Conservation (phyloP, 2,888 invertebrate species). For the Drosophila falleni region DNA sequence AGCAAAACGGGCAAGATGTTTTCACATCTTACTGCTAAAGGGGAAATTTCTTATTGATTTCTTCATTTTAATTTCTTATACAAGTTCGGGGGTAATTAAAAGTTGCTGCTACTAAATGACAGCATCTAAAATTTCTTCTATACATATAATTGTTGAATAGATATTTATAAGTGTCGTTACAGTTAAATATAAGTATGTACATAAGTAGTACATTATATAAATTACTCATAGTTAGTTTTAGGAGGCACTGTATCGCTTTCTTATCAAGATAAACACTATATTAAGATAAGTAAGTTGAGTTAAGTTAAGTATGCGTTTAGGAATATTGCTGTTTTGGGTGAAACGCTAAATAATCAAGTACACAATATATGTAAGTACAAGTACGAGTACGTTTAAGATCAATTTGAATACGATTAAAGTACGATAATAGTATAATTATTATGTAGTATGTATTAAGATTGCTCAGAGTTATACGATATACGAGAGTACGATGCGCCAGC, state of each 20-base stretch:
- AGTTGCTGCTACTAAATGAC: constrained; percentile 37
- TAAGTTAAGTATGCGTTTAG: constrained; percentile 33
- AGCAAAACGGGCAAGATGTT: constrained; percentile 14
- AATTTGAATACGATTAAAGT: constrained; percentile 67
- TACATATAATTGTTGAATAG: constrained; percentile 11
- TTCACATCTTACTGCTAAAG: constrained; percentile 53
- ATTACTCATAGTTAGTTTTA: constrained; percentile 36
- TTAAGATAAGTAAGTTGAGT: constrained; percentile 31
- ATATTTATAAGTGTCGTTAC: constrained; percentile 15
- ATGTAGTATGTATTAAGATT: constrained; percentile 48
- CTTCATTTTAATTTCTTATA: constrained; percentile 3
- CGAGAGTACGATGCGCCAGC: constrained; percentile 70
- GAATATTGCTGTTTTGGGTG: constrained; percentile 51
- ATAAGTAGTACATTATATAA: constrained; percentile 19
- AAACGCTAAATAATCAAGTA: constrained; percentile 72
- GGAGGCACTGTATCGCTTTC: constrained; percentile 18
- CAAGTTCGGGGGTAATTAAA: constrained; percentile 15
- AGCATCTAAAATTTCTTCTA: constrained; percentile 33
- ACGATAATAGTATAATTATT: constrained; percentile 40
- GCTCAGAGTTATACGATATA: constrained; percentile 71
- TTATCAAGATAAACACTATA: constrained; percentile 28
- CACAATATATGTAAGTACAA: constrained; percentile 67
- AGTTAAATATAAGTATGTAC: constrained; percentile 12
- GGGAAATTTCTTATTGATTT: constrained; percentile 19
- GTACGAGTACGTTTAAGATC: constrained; percentile 55